Evolutionary conservation across 92 coral and sea anemone species (phyloP).

Genomic region (Parazoanthus darwini): DNA sequence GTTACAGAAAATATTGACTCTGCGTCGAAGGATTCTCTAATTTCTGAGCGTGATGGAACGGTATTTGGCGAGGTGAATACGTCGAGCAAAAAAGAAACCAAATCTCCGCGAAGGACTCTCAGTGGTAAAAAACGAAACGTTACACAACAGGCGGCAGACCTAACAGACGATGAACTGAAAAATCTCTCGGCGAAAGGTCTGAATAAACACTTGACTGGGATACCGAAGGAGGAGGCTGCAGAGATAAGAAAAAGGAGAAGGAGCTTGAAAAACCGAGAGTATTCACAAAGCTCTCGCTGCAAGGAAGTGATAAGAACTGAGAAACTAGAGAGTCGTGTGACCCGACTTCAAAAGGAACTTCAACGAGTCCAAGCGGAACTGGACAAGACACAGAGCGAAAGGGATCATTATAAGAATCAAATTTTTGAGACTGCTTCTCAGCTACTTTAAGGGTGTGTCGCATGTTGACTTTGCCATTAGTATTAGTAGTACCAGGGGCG

Average conservation of each 20-base stretch:
- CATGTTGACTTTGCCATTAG: too few species aligned
- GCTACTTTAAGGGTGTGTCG: too few species aligned
- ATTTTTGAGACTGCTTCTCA: not conserved
- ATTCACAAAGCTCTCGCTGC: conserved; percentile 44
- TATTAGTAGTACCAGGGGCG: too few species aligned
- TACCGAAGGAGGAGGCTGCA: conserved; percentile 51
- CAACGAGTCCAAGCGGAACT: conserved; percentile 16
- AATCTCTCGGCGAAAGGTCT: conserved; percentile 60
- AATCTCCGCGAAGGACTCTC: not conserved
- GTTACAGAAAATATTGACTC: not conserved
- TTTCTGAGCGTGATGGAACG: not conserved
- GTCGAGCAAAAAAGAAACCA: not conserved
- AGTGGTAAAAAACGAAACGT: not conserved
- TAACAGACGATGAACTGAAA: conserved; percentile 58
- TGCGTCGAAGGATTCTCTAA: not conserved
- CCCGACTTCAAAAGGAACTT: conserved; percentile 21
- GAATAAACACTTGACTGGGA: conserved; percentile 50
- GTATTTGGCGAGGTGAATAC: not conserved
- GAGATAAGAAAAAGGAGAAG: conserved; percentile 59
- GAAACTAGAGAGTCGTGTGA: not conserved
- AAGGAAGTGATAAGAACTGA: conserved; percentile 31
- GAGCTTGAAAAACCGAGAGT: conserved; percentile 73
- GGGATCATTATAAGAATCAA: conserved; percentile 24
- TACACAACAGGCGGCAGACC: not conserved
- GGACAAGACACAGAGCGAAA: conserved; percentile 14